Base-by-base conservation (phyloP, 2,113 vertebrate genomes). In the Puffinus mauretanicus region DNA sequence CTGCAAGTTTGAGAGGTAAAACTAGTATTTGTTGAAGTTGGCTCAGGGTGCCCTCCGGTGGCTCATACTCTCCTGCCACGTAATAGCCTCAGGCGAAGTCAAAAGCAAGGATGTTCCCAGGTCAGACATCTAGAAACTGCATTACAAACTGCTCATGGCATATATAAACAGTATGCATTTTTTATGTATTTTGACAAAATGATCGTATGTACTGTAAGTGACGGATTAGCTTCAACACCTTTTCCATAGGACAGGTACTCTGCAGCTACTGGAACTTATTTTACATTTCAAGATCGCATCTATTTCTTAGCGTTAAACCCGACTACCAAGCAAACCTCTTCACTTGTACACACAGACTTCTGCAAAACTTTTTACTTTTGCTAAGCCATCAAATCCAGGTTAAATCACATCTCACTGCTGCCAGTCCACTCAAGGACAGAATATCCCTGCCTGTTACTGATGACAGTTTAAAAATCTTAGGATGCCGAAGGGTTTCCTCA, bases 21-120 rank as follows among this genome's bases (percentile, higher is more conserved):
- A 40, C 38, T 1, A 49, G 11, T 12, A 5, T n/a, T 52, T 9
- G 9, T 86, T 87, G 26, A 47, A 47, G 32, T 18, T 72, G 78
- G 44, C 58, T 73, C 49, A 52, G 91, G 54, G 58, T 93, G 94
- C 95, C 93, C 94, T 89, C 94, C 40, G 0, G 81, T 72, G 93
- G 77, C 52, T 67, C 9, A 0, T 30, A 14, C 13, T 16, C 38
- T 95, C 54, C 27, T 81, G 80, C 51, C 34, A 46, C 2, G 0
- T 60, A 36, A 20, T 3, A 36, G 19, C 26, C 60, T 42, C 42
- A 2, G 16, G 32, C 0, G 0, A 67, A 27, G 15, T 17, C 29
- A 46, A 66, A 61, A 86, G 22, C 42, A 29, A 65, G 12, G 12
- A 19, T 67, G 26, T 36, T 71, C n/a, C n/a, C 47, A 21, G 7